A percentile compares a stretch with the other conserved stretches of the same genome.
phyloP scores from a whole-genome alignment of 1,140 invertebrate genomes.

The Ctenoplectra terminalis region DNA sequence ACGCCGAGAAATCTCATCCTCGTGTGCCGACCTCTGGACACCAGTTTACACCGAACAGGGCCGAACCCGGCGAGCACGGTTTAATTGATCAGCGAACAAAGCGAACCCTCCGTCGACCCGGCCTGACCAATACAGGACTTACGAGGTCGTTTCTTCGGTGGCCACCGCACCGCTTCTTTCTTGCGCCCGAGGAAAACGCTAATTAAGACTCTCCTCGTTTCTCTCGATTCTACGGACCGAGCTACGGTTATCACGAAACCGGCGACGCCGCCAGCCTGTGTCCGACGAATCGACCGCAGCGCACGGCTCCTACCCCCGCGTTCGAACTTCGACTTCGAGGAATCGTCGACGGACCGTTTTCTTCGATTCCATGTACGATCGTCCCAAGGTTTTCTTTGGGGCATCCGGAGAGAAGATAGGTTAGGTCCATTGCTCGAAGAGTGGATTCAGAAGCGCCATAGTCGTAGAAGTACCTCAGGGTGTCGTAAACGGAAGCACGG shows the following conservation, averaged over 20 bases:
- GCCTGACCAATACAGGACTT: conserved; percentile 51
- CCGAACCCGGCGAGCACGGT: conserved; percentile 7
- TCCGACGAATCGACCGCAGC: conserved; percentile 15
- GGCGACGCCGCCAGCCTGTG: neutral
- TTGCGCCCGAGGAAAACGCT: conserved; percentile 50
- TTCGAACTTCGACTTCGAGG: conserved; percentile 4
- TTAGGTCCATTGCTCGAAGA: too few relatives aligned
- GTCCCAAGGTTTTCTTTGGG: neutral
- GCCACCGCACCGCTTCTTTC: conserved; percentile 13
- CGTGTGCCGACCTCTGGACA: conserved; percentile 8
- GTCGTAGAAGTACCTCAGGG: neutral
- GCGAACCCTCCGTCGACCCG: conserved; percentile 33
- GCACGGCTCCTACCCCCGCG: neutral
- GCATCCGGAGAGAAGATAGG: too few relatives aligned
- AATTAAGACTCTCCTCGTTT: conserved; percentile 58
- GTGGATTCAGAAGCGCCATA: too few relatives aligned
- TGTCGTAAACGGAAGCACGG: neutral
- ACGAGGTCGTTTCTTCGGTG: conserved; percentile 37
- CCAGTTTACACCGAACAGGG: conserved; percentile 4
- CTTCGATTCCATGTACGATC: neutral
- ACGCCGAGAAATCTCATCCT: conserved; percentile 55
- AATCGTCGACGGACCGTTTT: neutral
- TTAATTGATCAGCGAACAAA: conserved; percentile 65
- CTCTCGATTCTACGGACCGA: conserved; percentile 18
- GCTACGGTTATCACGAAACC: conserved; percentile 27